Evolutionary conservation across 1,140 invertebrate species (phyloP).

Genomic region (Sminthurides bifidus): DNA sequence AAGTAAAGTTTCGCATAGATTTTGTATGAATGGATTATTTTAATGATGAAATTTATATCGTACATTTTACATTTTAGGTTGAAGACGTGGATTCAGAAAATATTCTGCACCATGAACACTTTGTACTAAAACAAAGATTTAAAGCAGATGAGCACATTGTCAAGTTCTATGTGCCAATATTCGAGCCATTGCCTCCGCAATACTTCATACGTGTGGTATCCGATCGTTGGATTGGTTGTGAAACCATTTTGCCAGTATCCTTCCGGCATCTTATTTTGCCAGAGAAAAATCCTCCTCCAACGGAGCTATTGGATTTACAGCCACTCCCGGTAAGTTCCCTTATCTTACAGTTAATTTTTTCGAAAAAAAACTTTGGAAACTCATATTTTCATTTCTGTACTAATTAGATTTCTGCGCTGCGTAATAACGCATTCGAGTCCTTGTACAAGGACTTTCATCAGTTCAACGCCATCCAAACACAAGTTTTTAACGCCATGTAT

Average conservation of each 20-base stretch:
- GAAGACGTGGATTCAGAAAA: slow-evolving; percentile 96
- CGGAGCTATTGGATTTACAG: slow-evolving; percentile 94
- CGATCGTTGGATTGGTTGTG: slow-evolving; percentile 73
- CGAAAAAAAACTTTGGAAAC: not conserved
- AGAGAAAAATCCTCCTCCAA: slow-evolving; percentile 95
- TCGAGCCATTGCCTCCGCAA: slow-evolving; percentile 94
- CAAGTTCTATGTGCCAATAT: slow-evolving; percentile 97
- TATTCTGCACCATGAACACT: slow-evolving; percentile 94
- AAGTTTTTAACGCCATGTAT: slow-evolving; percentile 98
- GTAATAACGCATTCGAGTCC: slow-evolving; percentile 73
- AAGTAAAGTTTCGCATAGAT: too few species aligned
- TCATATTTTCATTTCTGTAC: slow-evolving; percentile 6
- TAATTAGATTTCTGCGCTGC: slow-evolving; percentile 51
- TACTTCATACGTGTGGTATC: slow-evolving; percentile 68
- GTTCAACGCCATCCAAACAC: slow-evolving; percentile 99
- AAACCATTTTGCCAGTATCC: slow-evolving; percentile 92
- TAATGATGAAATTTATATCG: too few species aligned
- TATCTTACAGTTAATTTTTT: not conserved
- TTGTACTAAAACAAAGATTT: slow-evolving; percentile 92
- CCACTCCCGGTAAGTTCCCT: slow-evolving; percentile 60
- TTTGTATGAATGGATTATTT: too few species aligned
- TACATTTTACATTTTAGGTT: slow-evolving; percentile 37
- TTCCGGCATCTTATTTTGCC: slow-evolving; percentile 95
- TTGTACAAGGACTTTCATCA: slow-evolving; percentile 80
- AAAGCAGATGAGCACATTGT: slow-evolving; percentile 86